Evolutionary conservation across 2,888 invertebrate genomes (phyloP).

Genomic region (Scrobipalpa costella): DNA sequence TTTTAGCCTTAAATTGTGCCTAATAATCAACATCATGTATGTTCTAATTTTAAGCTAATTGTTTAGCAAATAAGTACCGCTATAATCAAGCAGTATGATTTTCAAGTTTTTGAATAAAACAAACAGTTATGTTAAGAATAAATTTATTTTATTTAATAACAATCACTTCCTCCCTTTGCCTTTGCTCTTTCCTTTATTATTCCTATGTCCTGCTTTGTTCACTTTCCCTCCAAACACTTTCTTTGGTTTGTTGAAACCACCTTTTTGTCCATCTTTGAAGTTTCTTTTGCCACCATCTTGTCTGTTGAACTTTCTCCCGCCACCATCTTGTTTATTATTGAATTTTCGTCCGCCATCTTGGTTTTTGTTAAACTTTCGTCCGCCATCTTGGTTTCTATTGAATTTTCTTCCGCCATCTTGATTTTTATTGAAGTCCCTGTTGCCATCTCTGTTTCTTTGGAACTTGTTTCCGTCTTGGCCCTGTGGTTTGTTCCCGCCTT

Average conservation of each 20-base stretch:
- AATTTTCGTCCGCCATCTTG: conserved; percentile 48
- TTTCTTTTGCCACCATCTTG: conserved; percentile 34
- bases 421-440: conserved; percentile 41
- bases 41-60: not conserved
- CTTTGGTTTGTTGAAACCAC: conserved; percentile 51
- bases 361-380: conserved; percentile 38
- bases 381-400: conserved; percentile 41
- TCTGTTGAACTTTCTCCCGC: conserved; percentile 42
- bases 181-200: conserved; percentile 40
- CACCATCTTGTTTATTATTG: conserved; percentile 39
- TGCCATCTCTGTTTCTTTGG: conserved; percentile 41
- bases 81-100: not conserved
- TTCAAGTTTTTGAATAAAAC: conserved; percentile 14
- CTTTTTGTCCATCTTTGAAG: conserved; percentile 39
- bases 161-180: conserved; percentile 53
- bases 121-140: not conserved
- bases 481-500: conserved; percentile 37
- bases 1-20: not conserved
- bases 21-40: not conserved
- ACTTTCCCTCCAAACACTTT: conserved; percentile 70
- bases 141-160: conserved; percentile 33
- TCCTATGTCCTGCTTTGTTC: conserved; percentile 50
- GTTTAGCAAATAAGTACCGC: not conserved
- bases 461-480: conserved; percentile 44
- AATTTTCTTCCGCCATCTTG: conserved; percentile 44